Base-by-base conservation (phyloP, 2,888 invertebrate genomes). In the Drosophila nr. perissopoda region DNA sequence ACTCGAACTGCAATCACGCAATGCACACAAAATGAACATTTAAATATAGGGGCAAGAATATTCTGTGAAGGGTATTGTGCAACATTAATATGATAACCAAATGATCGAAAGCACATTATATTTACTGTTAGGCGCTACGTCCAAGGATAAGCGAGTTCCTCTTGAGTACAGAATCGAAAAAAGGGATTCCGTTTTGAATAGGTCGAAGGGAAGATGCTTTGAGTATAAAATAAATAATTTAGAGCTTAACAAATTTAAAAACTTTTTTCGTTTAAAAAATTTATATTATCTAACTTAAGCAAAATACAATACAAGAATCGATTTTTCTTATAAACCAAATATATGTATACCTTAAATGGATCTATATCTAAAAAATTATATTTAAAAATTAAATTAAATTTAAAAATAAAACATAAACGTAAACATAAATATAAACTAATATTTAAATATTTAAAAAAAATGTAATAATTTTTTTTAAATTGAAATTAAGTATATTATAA, bases 1-100 rank as follows among this genome's bases (percentile, higher is more conserved):
- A 60, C 56, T 61, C 57, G 53, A 63, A 69, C 76, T 69, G 76
- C 76, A 84, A 84, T 79, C 86, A 82, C 80, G 76, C 80, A 85
- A 85, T 76, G 82, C 82, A 84, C 68, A 80, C 76, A 78, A 69
- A 57, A 60, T 52, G 33, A 61, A 64, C 64, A 69, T 64, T 74
- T 63, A 69, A 74, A 49, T 56, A 74, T 34, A 66, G 57, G 52
- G 33, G 34, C 59, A 36, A 58, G 27, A 45, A 49, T 36, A 42
- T 31, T 21, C 25, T 56, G 36, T 48, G 57, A 51, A 56, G 58
- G 38, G 67, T 51, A 64, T 70, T 67, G 45, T 76, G 80, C 61
- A 78, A 71, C 45, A 61, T 40, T 18, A 49, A 40, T 18, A 49
- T 54, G 48, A 63, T 36, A 49, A 38, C 48, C 25, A 36, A 42